Evolutionary conservation across 37 sponge, comb jelly and placozoan species (phyloP).

Genomic region (Ephydatia muelleri): DNA sequence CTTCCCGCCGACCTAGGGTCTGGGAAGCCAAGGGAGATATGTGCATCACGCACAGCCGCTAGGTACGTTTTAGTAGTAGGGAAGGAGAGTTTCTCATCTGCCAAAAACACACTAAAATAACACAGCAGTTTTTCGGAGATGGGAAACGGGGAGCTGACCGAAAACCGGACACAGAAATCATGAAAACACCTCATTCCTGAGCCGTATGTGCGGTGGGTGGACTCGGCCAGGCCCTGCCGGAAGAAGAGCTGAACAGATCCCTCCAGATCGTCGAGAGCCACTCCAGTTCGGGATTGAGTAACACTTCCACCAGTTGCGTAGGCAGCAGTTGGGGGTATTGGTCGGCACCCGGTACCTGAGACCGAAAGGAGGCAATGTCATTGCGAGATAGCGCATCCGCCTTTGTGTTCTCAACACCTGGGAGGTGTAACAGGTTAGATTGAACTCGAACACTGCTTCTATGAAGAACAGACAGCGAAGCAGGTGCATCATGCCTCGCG

Average conservation of each 20-base stretch:
- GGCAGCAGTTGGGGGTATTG: slow-evolving; percentile 1
- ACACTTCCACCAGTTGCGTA: slow-evolving; percentile 12
- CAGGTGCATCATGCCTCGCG: slow-evolving; percentile 16
- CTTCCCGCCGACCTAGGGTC: slow-evolving; percentile 36
- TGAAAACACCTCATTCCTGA: slow-evolving; percentile 30
- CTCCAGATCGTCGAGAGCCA: slow-evolving; percentile 61
- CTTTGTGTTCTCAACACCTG: slow-evolving; percentile 23
- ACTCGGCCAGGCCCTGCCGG: slow-evolving; percentile 40
- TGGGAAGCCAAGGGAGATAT: slow-evolving; percentile 38
- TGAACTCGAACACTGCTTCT: slow-evolving; percentile 7
- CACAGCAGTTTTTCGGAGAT: slow-evolving; percentile 48
- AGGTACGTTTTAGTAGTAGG: slow-evolving; percentile 52
- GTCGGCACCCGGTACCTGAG: neutral
- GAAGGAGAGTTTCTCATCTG: slow-evolving; percentile 19
- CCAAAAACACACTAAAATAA: slow-evolving; percentile 45
- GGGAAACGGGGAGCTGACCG: slow-evolving; percentile 39
- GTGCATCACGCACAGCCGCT: slow-evolving; percentile 35
- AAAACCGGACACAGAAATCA: slow-evolving; percentile 30
- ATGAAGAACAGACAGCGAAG: slow-evolving; percentile 35
- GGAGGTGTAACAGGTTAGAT: slow-evolving; percentile 31
- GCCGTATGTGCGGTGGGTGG: slow-evolving; percentile 40
- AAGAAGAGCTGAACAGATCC: slow-evolving; percentile 25
- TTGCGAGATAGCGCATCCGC: slow-evolving; percentile 52
- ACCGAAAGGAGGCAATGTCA: slow-evolving; percentile 3
- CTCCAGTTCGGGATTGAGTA: slow-evolving; percentile 37